phyloP scores from a whole-genome alignment of 2,888 invertebrate genomes.

The Chironomus tentans region DNA sequence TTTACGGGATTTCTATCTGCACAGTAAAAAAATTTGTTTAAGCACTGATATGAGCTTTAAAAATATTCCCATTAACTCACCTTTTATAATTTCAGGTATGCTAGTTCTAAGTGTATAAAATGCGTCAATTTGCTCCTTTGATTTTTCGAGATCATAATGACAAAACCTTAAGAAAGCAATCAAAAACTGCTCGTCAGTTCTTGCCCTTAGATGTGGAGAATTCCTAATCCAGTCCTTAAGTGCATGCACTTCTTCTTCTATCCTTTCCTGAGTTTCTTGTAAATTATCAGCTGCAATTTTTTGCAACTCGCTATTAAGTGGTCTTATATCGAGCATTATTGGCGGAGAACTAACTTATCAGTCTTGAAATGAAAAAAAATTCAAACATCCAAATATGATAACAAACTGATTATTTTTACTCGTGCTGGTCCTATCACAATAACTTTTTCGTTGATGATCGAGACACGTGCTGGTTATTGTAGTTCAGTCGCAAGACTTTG shows the following conservation, averaged over 20 bases:
- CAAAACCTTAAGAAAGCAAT: slow-evolving; percentile 41
- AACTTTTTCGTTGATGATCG: background rate
- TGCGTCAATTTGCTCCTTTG: slow-evolving; percentile 44
- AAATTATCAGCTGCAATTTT: slow-evolving; percentile 38
- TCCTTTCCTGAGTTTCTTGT: slow-evolving; percentile 39
- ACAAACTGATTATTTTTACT: background rate
- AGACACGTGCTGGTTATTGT: background rate
- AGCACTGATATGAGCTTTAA: background rate
- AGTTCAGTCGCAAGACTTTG: background rate
- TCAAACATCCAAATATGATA: no score
- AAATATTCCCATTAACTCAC: background rate
- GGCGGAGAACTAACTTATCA: no score
- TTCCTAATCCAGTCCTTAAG: slow-evolving; percentile 42
- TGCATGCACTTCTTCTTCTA: slow-evolving; percentile 37
- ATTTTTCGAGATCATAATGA: slow-evolving; percentile 42
- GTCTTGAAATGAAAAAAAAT: no score
- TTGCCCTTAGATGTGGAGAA: slow-evolving; percentile 43
- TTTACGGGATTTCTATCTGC: slow-evolving; percentile 14
- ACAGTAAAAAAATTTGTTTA: background rate
- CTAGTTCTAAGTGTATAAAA: slow-evolving; percentile 44
- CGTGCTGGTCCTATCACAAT: background rate
- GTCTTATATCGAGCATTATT: slow-evolving; percentile 7
- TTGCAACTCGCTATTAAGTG: background rate
- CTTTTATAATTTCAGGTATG: slow-evolving; percentile 45
- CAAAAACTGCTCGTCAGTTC: slow-evolving; percentile 41